These are phyloP conservation scores for Sphaerophoria taeniata DNA, from an alignment of 2,888 invertebrate genomes.

Conservation along the genomic window DNA sequence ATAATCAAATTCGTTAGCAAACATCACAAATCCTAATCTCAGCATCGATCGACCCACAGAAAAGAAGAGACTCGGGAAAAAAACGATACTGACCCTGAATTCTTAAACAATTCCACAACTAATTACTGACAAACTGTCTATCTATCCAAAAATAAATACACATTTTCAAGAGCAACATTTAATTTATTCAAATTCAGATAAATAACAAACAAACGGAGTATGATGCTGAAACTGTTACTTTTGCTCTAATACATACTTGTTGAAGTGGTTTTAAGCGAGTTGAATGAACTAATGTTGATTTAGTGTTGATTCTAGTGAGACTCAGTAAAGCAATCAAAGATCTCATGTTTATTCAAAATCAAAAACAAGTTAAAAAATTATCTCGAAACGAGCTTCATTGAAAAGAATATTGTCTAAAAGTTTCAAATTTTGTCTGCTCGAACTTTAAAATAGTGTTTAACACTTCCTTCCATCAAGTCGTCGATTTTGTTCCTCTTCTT, in stretches of 20 bases:
- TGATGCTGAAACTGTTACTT: not conserved
- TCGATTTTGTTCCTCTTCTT: too few species aligned
- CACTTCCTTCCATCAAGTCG: too few species aligned
- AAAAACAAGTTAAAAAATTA: too few species aligned
- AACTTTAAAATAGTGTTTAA: too few species aligned
- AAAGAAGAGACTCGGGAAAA: not conserved
- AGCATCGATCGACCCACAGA: not conserved
- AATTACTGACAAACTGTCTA: not conserved
- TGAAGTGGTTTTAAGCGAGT: not conserved
- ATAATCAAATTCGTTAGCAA: too few species aligned
- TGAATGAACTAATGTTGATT: not conserved
- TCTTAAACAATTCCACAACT: not conserved
- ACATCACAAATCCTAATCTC: not conserved
- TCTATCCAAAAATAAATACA: not conserved
- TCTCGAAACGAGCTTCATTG: too few species aligned
- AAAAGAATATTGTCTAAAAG: too few species aligned
- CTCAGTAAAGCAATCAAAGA: too few species aligned
- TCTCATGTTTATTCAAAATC: too few species aligned
- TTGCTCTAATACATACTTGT: not conserved
- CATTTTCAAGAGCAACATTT: not conserved
- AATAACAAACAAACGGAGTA: not conserved
- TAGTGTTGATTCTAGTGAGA: too few species aligned
- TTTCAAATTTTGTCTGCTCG: too few species aligned
- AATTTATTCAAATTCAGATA: not conserved
- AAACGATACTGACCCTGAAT: conserved; percentile 16